phyloP scores from a whole-genome alignment of 53 echinoderm and acorn worm genomes.

The Mesocentrotus franciscanus region DNA sequence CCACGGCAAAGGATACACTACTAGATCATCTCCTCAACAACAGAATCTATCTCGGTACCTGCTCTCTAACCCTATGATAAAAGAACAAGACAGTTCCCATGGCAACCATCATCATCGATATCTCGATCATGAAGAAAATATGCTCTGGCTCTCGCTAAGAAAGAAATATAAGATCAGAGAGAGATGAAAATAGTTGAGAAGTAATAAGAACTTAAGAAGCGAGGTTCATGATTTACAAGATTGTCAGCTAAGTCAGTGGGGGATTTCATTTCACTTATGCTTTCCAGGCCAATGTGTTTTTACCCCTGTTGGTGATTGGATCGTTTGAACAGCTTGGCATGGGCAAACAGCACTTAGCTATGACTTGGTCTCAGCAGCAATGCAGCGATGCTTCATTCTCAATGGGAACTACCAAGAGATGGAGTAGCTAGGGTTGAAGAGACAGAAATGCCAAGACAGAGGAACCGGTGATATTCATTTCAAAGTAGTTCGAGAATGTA shows the following conservation, averaged over 20 bases:
- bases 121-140: slow-evolving; percentile 4
- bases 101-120: slow-evolving; percentile 55
- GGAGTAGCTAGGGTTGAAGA: not conserved
- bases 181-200: slow-evolving; percentile 42
- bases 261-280: slow-evolving; percentile 70
- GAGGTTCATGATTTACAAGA: slow-evolving; percentile 53
- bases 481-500: not conserved
- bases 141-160: not conserved
- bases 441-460: slow-evolving; percentile 12
- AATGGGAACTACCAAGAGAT: slow-evolving; percentile 27
- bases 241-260: slow-evolving; percentile 59
- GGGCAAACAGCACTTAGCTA: slow-evolving; percentile 66
- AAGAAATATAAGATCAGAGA: slow-evolving; percentile 43
- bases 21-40: not conserved
- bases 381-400: slow-evolving; percentile 25
- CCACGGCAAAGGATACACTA: slow-evolving; percentile 13
- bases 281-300: slow-evolving; percentile 67
- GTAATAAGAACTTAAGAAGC: slow-evolving; percentile 7
- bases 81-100: slow-evolving; percentile 40
- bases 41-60: slow-evolving; percentile 16
- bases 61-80: slow-evolving; percentile 18
- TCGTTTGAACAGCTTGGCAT: slow-evolving; percentile 68
- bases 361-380: slow-evolving; percentile 52
- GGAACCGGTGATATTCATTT: slow-evolving; percentile 6
- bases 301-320: slow-evolving; percentile 68